phyloP scores from a whole-genome alignment of 1,140 invertebrate species.

The Chymomyza costata region DNA sequence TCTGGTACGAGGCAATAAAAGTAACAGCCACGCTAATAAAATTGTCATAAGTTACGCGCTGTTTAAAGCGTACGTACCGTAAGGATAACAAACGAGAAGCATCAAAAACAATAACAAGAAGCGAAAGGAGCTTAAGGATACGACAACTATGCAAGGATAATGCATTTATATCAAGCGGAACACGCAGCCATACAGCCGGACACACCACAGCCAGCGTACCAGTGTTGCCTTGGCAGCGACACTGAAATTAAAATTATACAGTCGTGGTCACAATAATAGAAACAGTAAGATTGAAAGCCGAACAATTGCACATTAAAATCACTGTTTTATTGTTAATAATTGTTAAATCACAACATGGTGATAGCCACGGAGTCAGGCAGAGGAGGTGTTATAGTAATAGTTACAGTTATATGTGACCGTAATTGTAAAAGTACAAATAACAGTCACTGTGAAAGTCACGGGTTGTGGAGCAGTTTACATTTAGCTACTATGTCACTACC shows the following conservation, averaged over 20 bases:
- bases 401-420: too few relatives aligned
- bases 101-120: constrained; percentile 4
- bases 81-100: constrained; percentile 12
- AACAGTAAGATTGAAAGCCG: neutral
- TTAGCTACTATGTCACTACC: too few relatives aligned
- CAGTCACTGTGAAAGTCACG: too few relatives aligned
- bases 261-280: constrained; percentile 3
- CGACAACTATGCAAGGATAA: constrained; percentile 12
- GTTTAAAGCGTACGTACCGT: constrained; percentile 17
- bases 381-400: too few relatives aligned
- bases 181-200: neutral
- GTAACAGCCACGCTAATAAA: constrained; percentile 44
- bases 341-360: too few relatives aligned
- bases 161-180: neutral
- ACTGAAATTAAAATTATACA: too few relatives aligned
- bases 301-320: too few relatives aligned
- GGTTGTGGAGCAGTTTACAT: too few relatives aligned
- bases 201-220: too few relatives aligned
- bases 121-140: neutral
- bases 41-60: constrained; percentile 59
- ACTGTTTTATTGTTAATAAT: too few relatives aligned
- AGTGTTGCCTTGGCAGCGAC: neutral
- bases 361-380: too few relatives aligned
- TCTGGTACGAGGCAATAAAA: constrained; percentile 58
- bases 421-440: too few relatives aligned